Evolutionary conservation across 2,888 invertebrate genomes (phyloP).

Genomic region (Diloba caeruleocephala): DNA sequence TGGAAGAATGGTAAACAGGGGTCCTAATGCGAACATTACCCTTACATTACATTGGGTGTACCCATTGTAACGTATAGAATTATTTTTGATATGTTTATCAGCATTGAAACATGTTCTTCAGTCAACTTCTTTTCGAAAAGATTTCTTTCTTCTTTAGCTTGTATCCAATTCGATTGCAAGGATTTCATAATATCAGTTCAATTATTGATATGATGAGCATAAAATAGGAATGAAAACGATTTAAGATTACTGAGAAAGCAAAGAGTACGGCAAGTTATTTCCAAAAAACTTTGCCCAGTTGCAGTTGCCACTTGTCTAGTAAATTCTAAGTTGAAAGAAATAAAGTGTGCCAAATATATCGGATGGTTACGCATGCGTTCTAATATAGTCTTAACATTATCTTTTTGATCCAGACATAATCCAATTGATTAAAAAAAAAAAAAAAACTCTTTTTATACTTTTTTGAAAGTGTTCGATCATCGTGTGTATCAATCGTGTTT

Average conservation of each 20-base stretch:
- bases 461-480: conserved; percentile 31
- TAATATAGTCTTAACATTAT: conserved; percentile 5
- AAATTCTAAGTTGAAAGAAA: conserved; percentile 22
- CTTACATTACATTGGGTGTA: too few species aligned
- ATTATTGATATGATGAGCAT: conserved; percentile 22
- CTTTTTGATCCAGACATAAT: conserved; percentile 9
- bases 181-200: conserved; percentile 26
- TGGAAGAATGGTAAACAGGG: conserved; percentile 10
- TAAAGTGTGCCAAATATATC: conserved; percentile 14
- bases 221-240: conserved; percentile 16
- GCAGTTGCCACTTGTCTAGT: conserved; percentile 14
- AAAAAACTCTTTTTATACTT: conserved; percentile 27
- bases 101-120: conserved; percentile 19
- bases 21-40: conserved; percentile 28
- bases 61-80: conserved; percentile 15
- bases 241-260: conserved; percentile 26
- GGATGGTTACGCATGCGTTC: conserved; percentile 9
- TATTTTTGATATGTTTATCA: conserved; percentile 15
- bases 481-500: too few species aligned
- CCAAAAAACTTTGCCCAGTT: conserved; percentile 30
- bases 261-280: conserved; percentile 36
- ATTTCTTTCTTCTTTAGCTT: conserved; percentile 10
- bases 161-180: conserved; percentile 10
- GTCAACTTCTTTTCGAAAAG: conserved; percentile 17
- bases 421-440: conserved; percentile 29